Base-by-base conservation (phyloP, 2,797 vertebrate species). In the Anniella stebbinsi region DNA sequence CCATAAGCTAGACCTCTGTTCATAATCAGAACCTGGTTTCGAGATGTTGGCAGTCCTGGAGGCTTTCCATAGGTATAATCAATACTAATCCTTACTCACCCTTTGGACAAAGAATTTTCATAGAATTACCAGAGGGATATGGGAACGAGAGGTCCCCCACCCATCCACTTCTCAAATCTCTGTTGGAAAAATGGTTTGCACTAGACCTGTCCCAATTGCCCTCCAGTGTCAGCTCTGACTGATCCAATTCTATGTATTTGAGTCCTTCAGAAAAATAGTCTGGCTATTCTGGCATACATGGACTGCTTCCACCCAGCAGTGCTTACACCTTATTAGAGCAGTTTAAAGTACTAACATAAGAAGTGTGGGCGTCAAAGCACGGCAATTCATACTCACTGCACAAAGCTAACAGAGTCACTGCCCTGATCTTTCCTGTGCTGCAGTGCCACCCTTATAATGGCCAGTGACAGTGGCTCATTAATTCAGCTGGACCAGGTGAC, bases 51-150 rank as follows among this genome's bases (percentile, higher is more conserved):
- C 38, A 41, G 54, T 13, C 54, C 41, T 63, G 75, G 72, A 63
- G 41, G 36, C 67, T 63, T 76, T 86, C 54, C 18, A 36, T 76
- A 36, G 54, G 72, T 72, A 76, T 86, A 86, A 86, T 86, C 54
- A 86, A 28, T 45, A 51, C 69, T 72, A 81, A 38, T 10, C 18
- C 77, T 88, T 60, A 15, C 72, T 86, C 72, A 63, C 38, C 17
- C 25, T 63, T 76, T 41, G 60, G 72, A 76, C 85, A 75, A 63
- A 23, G 30, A 60, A 36, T 81, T 72, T 81, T 78, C 48, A 86
- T 18, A 54, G n/a, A 72, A 69, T 30, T 78, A 88, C 77, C 67
- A 81, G 23, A 9, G 48, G 66, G 23, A 36, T 67, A 33, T 30
- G 75, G 21, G 38, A 10, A 78, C 60, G 30, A 77, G 36, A 67